Base-by-base conservation (phyloP, 2,113 vertebrate species). In the Prietella phreatophila region DNA sequence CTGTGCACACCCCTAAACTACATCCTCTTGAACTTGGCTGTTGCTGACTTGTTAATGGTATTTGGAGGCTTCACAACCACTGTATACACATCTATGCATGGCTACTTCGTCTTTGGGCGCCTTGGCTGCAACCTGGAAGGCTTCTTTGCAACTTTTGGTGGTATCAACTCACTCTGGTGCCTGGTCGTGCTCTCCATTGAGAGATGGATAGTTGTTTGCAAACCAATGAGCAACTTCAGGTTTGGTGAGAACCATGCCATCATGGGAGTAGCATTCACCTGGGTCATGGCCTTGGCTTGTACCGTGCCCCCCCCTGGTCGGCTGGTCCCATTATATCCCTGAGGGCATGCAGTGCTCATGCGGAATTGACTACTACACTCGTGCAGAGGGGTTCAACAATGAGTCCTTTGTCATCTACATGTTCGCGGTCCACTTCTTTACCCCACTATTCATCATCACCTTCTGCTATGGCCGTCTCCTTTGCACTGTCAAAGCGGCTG, bases 271-370 rank as follows among this genome's bases (percentile, higher is more conserved):
- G 92, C 17, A 50, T 93, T 97, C 92, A 93, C 96, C 90, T 99
- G 98, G 98, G 0, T 97, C 39, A 98, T 97, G 96, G 98, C 97
- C 0, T 0, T 58, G 85, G 42, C 97, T 0, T 99, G 98, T 0
- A 95, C 97, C 0, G 95, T 81, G 0, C 97, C 98, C 1, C 98
- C 98, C 98, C 0, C 94, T 99, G 0, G 33, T 96, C 0, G 98
- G 98, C 93, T 99, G 98, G 98, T 95, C 87, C 89, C 97, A 98
- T 91, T 99, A 98, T 93, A 98, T 99, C 94, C 98, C 98, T 0
- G 98, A 99, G 91, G 98, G 98, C 89, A 96, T 99, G 97, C 98
- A 99, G 92, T 98, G 97, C 93, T 98, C 98, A 0, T 99, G 98
- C 0, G 98, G 98, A 91, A 93, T 99, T 0, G 98, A 99, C 95